These are phyloP conservation scores for Diarsia rubi DNA, from an alignment of 2,888 invertebrate species.

Conservation along the genomic window DNA sequence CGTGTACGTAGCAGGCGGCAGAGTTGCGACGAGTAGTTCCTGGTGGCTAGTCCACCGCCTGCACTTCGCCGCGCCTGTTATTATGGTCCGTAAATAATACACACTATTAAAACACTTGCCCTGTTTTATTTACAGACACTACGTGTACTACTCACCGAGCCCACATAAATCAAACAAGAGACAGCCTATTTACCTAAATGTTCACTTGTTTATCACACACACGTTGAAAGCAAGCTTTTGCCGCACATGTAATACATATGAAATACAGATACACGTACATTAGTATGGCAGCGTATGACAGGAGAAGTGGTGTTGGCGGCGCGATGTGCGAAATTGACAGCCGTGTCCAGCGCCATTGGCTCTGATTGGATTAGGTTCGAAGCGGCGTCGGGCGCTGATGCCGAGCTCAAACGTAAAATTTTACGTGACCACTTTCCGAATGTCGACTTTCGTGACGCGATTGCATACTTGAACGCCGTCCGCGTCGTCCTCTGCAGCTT, in stretches of 20 bases:
- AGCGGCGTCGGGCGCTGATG: constrained; percentile 85
- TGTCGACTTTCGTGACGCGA: constrained; percentile 84
- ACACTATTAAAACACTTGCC: constrained; percentile 83
- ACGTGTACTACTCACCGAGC: constrained; percentile 78
- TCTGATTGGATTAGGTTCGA: constrained; percentile 89
- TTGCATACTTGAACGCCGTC: constrained; percentile 81
- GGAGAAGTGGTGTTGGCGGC: constrained; percentile 66
- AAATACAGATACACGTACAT: constrained; percentile 54
- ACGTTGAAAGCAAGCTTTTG: constrained; percentile 19
- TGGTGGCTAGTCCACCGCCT: constrained; percentile 64
- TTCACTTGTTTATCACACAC: constrained; percentile 36
- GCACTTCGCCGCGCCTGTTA: constrained; percentile 75
- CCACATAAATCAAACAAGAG: constrained; percentile 72
- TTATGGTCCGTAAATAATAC: constrained; percentile 88
- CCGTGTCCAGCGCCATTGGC: constrained; percentile 85
- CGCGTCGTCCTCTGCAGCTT: constrained; percentile 75
- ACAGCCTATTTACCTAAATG: constrained; percentile 53
- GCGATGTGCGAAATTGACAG: constrained; percentile 85
- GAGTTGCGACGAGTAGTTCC: constrained; percentile 65
- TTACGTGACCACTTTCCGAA: constrained; percentile 90
- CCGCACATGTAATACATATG: constrained; percentile 50
- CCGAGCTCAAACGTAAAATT: constrained; percentile 89
- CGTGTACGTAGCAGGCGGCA: constrained; percentile 76
- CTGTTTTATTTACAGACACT: constrained; percentile 85
- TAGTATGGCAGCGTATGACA: constrained; percentile 62